Percentiles rank a stretch among this genome's conserved stretches.
These are phyloP conservation scores for Sciurus niger DNA, from an alignment of 2,113 vertebrate genomes.

Conservation along the genomic window DNA sequence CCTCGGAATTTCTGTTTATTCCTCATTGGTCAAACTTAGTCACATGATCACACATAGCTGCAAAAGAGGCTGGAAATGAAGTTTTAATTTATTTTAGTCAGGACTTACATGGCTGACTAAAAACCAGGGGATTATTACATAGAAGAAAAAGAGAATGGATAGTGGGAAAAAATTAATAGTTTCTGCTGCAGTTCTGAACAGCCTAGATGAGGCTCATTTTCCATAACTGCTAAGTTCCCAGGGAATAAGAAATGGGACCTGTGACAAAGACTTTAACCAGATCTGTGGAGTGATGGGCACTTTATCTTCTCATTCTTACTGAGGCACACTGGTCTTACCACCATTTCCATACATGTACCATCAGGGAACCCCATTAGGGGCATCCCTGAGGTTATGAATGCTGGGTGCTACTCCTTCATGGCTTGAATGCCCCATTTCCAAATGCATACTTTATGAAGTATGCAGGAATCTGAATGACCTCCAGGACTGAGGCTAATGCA, in stretches of 20 bases:
- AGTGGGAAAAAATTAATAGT: not conserved
- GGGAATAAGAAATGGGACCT: not conserved
- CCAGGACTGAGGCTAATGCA: not conserved
- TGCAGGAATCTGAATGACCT: not conserved
- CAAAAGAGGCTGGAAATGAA: conserved; percentile 35
- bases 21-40: not conserved
- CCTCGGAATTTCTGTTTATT: not conserved
- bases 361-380: not conserved
- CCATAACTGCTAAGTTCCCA: not conserved
- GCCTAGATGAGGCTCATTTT: not conserved
- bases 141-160: not conserved
- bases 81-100: not conserved
- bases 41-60: not conserved
- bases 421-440: not conserved
- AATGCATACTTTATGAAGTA: not conserved
- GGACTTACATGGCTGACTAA: not conserved
- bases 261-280: not conserved
- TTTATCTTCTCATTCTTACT: not conserved
- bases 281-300: not conserved
- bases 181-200: not conserved
- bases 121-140: not conserved
- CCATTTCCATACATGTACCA: no score
- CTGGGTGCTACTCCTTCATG: not conserved
- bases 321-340: not conserved
- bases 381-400: no score